These are phyloP conservation scores for Brachynemurus nebulosus DNA, from an alignment of 2,888 invertebrate species.

Conservation along the genomic window DNA sequence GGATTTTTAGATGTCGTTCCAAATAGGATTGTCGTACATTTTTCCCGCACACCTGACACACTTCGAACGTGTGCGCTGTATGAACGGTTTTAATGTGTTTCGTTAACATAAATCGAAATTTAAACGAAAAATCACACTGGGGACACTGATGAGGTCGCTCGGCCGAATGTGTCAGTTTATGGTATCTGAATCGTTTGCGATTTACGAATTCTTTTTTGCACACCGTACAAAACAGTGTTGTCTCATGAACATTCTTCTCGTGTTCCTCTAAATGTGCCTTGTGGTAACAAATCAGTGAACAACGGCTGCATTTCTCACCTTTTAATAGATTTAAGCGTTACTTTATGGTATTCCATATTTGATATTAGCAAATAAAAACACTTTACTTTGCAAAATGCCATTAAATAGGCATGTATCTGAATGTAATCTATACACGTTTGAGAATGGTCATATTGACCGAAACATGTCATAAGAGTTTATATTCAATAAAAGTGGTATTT, in stretches of 20 bases:
- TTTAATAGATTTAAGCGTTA: too few relatives aligned
- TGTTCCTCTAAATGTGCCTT: background rate
- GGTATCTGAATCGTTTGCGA: background rate
- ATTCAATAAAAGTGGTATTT: too few relatives aligned
- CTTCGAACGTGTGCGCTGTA: background rate
- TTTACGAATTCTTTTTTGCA: background rate
- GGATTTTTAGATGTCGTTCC: conserved; percentile 1
- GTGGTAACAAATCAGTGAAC: background rate
- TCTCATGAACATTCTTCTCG: background rate
- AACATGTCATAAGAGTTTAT: too few relatives aligned
- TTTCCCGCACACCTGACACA: conserved; percentile 1
- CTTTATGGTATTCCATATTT: too few relatives aligned
- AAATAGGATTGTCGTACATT: background rate
- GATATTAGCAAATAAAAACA: too few relatives aligned
- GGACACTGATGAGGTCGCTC: background rate
- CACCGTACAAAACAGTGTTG: background rate
- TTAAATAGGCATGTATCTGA: too few relatives aligned
- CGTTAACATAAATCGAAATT: background rate
- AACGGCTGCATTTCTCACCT: background rate
- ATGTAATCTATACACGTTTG: too few relatives aligned
- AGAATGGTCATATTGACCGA: too few relatives aligned
- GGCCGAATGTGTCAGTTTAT: background rate
- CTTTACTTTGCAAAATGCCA: too few relatives aligned
- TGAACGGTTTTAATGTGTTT: background rate
- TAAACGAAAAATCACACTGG: background rate